phyloP scores from a whole-genome alignment of 2,888 invertebrate species.

The Synergus umbraculus region DNA sequence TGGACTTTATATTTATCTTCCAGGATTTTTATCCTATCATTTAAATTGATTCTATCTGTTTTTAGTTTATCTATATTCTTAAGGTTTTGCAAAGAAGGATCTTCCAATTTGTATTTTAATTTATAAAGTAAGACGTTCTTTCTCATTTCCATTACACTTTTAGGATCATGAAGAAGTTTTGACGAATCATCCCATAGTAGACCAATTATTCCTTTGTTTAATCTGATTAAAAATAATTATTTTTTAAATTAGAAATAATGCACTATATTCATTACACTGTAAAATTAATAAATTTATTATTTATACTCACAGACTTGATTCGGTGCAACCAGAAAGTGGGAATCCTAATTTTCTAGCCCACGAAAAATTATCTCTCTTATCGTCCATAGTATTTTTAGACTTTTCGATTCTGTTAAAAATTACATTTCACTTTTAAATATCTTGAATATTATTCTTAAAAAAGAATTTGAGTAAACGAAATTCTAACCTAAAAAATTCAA shows the following conservation, averaged over 20 bases:
- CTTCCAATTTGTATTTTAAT: constrained; percentile 57
- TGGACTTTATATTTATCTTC: constrained; percentile 63
- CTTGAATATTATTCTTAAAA: background rate
- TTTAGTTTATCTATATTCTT: constrained; percentile 57
- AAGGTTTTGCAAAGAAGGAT: constrained; percentile 56
- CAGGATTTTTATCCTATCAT: constrained; percentile 57
- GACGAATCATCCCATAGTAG: constrained; percentile 68
- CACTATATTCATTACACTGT: too few relatives aligned
- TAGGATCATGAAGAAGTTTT: constrained; percentile 53
- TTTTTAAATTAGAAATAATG: background rate
- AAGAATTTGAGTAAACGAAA: background rate
- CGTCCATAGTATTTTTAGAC: constrained; percentile 28
- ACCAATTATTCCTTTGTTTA: constrained; percentile 64
- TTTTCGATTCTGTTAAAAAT: background rate
- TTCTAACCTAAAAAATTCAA: background rate
- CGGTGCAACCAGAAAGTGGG: constrained; percentile 32
- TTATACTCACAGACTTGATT: constrained; percentile 23
- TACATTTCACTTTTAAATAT: too few relatives aligned
- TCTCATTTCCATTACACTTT: constrained; percentile 59
- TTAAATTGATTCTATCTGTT: constrained; percentile 54
- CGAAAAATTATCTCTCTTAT: constrained; percentile 38
- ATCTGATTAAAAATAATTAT: constrained; percentile 53
- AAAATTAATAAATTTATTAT: background rate
- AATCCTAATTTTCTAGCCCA: constrained; percentile 45
- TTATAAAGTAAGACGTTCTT: constrained; percentile 68